Evolutionary conservation across 2,113 vertebrate genomes (phyloP).

Genomic region (Megaleporinus macrocephalus): DNA sequence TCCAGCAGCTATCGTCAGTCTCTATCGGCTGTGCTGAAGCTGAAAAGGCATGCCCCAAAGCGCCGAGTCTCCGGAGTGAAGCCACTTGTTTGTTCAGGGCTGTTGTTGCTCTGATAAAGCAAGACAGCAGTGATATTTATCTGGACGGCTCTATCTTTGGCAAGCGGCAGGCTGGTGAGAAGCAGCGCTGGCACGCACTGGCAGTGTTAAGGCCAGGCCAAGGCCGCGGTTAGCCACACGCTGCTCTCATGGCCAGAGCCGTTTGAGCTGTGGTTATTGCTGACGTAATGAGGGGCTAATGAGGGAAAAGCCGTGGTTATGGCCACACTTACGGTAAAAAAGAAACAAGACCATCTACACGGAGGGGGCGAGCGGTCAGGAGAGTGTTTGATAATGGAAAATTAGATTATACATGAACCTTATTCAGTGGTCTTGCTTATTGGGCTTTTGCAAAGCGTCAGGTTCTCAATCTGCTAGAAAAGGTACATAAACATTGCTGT

Average conservation of each 20-base stretch:
- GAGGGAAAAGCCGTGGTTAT: conserved; percentile 41
- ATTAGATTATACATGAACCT: conserved; percentile 7
- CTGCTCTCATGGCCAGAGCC: conserved; percentile 9
- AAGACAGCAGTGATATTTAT: conserved; percentile 34
- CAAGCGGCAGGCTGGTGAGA: neutral
- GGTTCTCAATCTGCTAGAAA: neutral
- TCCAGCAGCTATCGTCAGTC: conserved; percentile 15
- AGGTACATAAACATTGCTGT: neutral
- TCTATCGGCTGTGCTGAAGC: conserved; percentile 11
- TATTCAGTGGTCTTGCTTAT: neutral
- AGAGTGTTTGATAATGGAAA: conserved; percentile 31
- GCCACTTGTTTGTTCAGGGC: conserved; percentile 35
- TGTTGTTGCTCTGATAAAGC: conserved; percentile 41
- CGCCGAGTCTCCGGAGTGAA: conserved; percentile 16
- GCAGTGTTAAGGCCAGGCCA: conserved; percentile 39
- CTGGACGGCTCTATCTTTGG: conserved; percentile 46
- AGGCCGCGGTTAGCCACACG: conserved; percentile 37
- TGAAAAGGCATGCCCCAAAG: conserved; percentile 27
- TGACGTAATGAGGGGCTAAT: conserved; percentile 36
- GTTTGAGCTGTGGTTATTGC: conserved; percentile 28
- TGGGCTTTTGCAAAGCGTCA: neutral
- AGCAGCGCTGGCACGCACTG: conserved; percentile 13
- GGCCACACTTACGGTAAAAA: neutral
- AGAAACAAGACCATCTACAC: neutral
- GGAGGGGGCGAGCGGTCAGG: conserved; percentile 6